Evolutionary conservation across 2,113 vertebrate species (phyloP), one percentile per base, ranked within the genome.

Genomic region (Hippocampus barbouri): DNA sequence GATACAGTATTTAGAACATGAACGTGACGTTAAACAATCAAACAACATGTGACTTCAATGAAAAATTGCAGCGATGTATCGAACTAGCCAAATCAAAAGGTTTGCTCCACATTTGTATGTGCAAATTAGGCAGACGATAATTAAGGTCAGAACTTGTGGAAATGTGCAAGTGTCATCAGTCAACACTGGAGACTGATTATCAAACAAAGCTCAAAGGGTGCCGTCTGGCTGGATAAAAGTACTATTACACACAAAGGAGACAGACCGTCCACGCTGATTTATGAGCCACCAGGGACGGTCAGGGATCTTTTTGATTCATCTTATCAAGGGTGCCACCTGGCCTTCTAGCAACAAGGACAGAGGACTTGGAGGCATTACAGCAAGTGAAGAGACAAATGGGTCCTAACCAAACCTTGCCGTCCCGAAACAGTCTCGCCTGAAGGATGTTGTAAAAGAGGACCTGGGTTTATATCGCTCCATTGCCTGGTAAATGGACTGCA

Each of bases 241-340:
- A 69, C 63, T 57, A 66, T 82, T 79, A 81, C 72, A 83, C 78
- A 87, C 74, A 84, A 79, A 85, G 78, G 70, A 80, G 79, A 83
- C 16, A 23, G 76, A 83, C 72, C 60, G 81, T 76, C 40, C 23
- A 75, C 71, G 63, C 38, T 74, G 82, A 87, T 81, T 78, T 77
- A 87, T 80, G 84, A 79, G 76, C 54, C 73, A 72, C 63, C n/a
- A 20, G 56, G 79, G 75, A 86, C 70, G 8, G 63, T 15, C 9
- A 62, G 75, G 78, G 76, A 86, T 85, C 80, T 83, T 75, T 83
- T 70, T 76, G 77, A 88, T 87, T 84, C 68, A 84, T 87, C 81
- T 86, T 84, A 83, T 86, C 81, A 80, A 80, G 84, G 84, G 79
- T 70, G 76, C 61, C 85, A 87, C 83, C 83, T 86, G 83, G 79